Evolutionary conservation across 2,113 vertebrate genomes (phyloP), one percentile per base, ranked within the genome.

Genomic region (Morone chrysops): DNA sequence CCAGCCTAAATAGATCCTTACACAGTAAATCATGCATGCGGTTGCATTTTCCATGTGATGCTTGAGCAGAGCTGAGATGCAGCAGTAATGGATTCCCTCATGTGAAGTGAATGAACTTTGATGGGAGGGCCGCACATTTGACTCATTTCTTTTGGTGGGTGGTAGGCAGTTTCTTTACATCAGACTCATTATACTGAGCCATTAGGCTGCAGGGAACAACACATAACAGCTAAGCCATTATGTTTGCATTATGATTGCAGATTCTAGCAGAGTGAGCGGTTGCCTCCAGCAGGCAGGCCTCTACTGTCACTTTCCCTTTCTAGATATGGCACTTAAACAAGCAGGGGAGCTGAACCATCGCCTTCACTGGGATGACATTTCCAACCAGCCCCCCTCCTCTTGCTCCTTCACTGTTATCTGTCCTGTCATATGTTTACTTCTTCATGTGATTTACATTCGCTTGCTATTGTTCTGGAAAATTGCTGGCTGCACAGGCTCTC

Each of bases 381-480:
- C 48, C 69, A 59, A 61, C 6, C 68, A 45, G 54, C 25, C 56
- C 48, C 8, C 56, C 62, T 40, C 74, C 78, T 22, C 77, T 41
- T 14, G 8, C 81, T 70, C 31, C 70, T 25, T 59, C 65, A 0
- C 38, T 5, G 43, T 75, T 79, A 74, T 89, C 77, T 63, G 85
- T 22, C 50, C 73, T 79, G 85, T 89, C 80, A n/a, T 43, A 59
- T 75, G 81, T 86, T 86, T 88, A 80, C 85, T n/a, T 87, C 73
- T 77, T 72, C 76, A 76, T 54, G 66, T 45, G 59, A 88, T 87
- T 79, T 83, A 83, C 82, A 59, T 81, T 63, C 5, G 5, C 72
- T 17, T 13, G 41, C 73, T 67, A 25, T 85, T 88, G 86, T 79
- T 83, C 81, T 47, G 50, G 76, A 66, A 62, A 77, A 1, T 56